phyloP scores from a whole-genome alignment of 2,797 vertebrate genomes.

The Sebastes minor region DNA sequence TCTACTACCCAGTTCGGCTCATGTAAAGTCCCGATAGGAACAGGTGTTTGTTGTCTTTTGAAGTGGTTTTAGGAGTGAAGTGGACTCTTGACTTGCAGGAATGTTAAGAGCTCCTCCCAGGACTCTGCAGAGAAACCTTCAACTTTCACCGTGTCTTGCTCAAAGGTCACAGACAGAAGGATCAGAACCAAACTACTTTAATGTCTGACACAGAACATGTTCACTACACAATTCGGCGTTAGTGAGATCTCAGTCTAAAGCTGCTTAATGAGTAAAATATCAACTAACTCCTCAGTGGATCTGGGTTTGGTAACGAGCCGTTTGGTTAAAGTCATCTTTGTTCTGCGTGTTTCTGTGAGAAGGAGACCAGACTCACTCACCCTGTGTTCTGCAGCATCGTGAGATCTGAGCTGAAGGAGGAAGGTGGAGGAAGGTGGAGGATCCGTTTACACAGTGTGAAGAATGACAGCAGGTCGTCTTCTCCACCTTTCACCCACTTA shows the following conservation, averaged over 20 bases:
- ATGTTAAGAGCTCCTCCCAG: neutral
- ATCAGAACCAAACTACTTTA: fast-evolving
- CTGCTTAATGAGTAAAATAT: neutral
- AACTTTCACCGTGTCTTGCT: neutral
- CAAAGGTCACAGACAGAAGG: neutral
- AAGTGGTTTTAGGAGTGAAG: no score
- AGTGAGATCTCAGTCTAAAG: fast-evolving
- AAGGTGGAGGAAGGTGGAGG: neutral
- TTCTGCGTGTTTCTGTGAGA: neutral
- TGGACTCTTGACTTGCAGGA: no score
- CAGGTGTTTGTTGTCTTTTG: no score
- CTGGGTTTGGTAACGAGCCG: neutral
- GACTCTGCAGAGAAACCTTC: neutral
- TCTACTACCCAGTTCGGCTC: neutral
- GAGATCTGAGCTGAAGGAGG: fast-evolving
- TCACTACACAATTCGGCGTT: neutral
- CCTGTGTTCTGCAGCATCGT: conserved; percentile 83
- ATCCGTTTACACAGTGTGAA: neutral
- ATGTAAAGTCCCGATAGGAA: neutral
- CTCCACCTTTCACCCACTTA: conserved; percentile 67
- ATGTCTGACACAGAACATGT: no score
- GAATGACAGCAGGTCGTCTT: neutral
- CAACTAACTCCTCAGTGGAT: no score
- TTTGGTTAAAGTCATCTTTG: neutral
- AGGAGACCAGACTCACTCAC: conserved; percentile 28